Percentiles rank a stretch among this genome's conserved stretches.
Conservation (phyloP, 2,888 invertebrate genomes). For the Polietes domitor region DNA sequence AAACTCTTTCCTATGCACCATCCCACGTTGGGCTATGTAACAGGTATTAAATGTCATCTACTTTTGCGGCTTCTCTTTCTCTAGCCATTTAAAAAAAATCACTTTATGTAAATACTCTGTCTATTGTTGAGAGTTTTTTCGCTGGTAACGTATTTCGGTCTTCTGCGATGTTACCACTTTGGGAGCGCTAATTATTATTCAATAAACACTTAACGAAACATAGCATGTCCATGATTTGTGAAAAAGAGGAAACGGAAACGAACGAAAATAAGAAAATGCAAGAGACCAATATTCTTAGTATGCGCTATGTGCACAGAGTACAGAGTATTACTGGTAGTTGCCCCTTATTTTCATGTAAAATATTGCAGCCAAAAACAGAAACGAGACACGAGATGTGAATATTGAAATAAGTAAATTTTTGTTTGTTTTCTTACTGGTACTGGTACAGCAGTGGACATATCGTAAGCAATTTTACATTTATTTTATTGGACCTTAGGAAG, state of each 20-base stretch:
- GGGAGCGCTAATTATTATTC: constrained; percentile 11
- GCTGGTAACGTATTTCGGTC: neutral
- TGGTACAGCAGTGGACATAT: neutral
- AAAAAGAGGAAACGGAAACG: constrained; percentile 13
- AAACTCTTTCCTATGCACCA: too few species aligned
- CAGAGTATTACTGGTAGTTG: neutral
- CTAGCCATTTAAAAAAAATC: too few species aligned
- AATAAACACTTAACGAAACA: constrained; percentile 16
- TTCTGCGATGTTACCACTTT: neutral
- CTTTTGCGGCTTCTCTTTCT: too few species aligned
- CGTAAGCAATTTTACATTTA: too few species aligned
- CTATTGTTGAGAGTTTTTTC: too few species aligned
- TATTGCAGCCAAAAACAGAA: constrained; percentile 1
- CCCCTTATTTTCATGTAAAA: neutral
- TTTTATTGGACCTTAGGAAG: too few species aligned
- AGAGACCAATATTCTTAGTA: neutral
- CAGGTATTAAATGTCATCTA: too few species aligned
- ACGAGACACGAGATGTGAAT: constrained; percentile 18
- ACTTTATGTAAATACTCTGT: too few species aligned
- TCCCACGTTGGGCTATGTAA: too few species aligned
- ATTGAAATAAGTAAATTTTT: neutral
- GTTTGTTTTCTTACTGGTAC: too few species aligned
- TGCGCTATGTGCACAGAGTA: neutral
- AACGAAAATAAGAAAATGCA: constrained; percentile 1
- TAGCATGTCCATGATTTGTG: constrained; percentile 20